Conservation (phyloP, 2,797 vertebrate species). For the Hephaestus fuliginosus region DNA sequence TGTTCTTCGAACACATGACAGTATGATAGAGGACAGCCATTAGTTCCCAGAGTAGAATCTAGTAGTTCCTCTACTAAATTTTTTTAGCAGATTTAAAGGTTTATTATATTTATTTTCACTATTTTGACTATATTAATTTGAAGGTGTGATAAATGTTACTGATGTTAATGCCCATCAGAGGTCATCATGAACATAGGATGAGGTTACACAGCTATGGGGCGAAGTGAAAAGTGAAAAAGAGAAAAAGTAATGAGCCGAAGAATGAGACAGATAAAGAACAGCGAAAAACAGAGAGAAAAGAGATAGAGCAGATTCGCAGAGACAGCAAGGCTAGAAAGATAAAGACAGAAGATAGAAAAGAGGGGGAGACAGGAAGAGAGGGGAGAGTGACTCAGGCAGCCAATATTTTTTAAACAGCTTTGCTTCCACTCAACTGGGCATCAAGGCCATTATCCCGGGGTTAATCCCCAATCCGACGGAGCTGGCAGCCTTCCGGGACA, state of each 20-base stretch:
- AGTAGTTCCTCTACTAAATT: conserved; percentile 35
- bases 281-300: conserved; percentile 41
- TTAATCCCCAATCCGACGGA: conserved; percentile 87
- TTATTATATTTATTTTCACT: conserved; percentile 34
- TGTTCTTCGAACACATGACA: conserved; percentile 36
- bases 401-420: conserved; percentile 88
- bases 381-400: conserved; percentile 79
- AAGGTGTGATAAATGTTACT: conserved; percentile 35
- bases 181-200: conserved; percentile 6
- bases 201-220: conserved; percentile 12
- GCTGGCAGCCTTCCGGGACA: conserved; percentile 81
- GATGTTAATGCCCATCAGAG: conserved; percentile 14
- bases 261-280: conserved; percentile 38
- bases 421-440: conserved; percentile 87
- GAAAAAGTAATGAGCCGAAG: background rate
- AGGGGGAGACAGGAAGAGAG: conserved; percentile 68
- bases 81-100: conserved; percentile 32
- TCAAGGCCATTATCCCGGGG: conserved; percentile 86
- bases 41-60: conserved; percentile 34
- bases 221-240: conserved; percentile 20
- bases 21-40: conserved; percentile 30
- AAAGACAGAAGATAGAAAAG: conserved; percentile 59
- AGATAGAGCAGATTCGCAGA: conserved; percentile 32
- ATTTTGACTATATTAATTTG: conserved; percentile 2
- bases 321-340: conserved; percentile 39